Evolutionary conservation across 2,113 vertebrate genomes (phyloP).

Genomic region (Psophia crepitans): DNA sequence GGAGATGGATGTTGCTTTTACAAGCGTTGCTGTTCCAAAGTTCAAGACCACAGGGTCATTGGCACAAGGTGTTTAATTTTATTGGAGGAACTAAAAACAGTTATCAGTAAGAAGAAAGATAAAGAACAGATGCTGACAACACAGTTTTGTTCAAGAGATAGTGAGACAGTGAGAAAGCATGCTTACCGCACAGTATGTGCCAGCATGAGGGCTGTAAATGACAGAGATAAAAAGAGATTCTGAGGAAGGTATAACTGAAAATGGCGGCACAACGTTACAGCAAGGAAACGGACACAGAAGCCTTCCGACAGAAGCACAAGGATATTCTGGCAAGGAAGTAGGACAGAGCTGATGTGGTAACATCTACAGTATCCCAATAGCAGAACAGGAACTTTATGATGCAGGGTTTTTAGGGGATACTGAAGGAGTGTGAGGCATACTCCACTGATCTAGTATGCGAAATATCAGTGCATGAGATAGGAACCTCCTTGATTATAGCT

Average conservation of each 20-base stretch:
- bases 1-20: neutral
- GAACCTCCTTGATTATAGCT: neutral
- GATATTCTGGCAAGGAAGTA: neutral
- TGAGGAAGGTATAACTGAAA: neutral
- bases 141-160: neutral
- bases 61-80: neutral
- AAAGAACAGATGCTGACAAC: neutral
- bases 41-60: neutral
- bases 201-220: neutral
- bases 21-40: slow-evolving; percentile 12
- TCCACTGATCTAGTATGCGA: neutral
- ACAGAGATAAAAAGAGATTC: neutral
- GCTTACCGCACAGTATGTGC: neutral
- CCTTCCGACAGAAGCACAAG: neutral
- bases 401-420: neutral
- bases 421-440: neutral
- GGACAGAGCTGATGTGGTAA: neutral
- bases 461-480: neutral
- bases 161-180: neutral
- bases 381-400: neutral
- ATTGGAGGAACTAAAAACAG: neutral
- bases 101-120: neutral
- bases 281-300: neutral
- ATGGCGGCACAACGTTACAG: neutral
- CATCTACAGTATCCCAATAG: neutral